Percentiles rank a stretch among this genome's conserved stretches.
phyloP scores from a whole-genome alignment of 2,888 invertebrate species.

The Morinoia aosen region DNA sequence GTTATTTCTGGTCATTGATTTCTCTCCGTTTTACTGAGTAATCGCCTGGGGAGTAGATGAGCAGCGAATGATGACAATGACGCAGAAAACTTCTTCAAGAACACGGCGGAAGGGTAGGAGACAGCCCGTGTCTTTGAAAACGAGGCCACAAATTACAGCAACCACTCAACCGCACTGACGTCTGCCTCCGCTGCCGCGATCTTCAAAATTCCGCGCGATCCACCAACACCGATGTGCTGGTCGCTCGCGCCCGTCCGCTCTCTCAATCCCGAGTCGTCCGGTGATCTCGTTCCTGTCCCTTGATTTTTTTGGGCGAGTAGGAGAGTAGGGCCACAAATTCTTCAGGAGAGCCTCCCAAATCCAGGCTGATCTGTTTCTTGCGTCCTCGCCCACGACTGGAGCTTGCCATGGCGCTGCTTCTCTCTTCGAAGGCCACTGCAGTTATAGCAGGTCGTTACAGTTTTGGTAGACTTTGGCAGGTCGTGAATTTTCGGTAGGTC shows the following conservation, averaged over 20 bases:
- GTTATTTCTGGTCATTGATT: too few species aligned
- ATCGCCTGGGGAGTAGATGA: too few species aligned
- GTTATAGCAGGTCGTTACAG: too few species aligned
- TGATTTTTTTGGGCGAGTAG: neutral
- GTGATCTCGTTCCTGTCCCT: neutral
- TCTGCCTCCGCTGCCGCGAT: neutral
- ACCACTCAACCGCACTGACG: neutral
- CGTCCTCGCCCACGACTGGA: constrained; percentile 31
- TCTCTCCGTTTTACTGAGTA: too few species aligned
- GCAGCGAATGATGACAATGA: too few species aligned
- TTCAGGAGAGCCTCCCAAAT: constrained; percentile 40
- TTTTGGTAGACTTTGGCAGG: too few species aligned
- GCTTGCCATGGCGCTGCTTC: neutral
- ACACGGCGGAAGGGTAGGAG: too few species aligned
- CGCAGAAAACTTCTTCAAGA: too few species aligned
- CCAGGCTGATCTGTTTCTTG: constrained; percentile 49
- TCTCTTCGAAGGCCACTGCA: neutral
- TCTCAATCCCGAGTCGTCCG: neutral
- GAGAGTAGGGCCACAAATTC: constrained; percentile 36
- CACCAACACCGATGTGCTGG: neutral
- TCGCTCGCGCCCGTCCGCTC: neutral
- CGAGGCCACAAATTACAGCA: neutral
- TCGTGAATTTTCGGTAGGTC: too few species aligned
- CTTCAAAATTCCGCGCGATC: neutral
- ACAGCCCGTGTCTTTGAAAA: neutral